A percentile compares a stretch with the other conserved stretches of the same genome.
These are phyloP conservation scores for Campaea margaritaria DNA, from an alignment of 2,888 invertebrate genomes.

Conservation along the genomic window DNA sequence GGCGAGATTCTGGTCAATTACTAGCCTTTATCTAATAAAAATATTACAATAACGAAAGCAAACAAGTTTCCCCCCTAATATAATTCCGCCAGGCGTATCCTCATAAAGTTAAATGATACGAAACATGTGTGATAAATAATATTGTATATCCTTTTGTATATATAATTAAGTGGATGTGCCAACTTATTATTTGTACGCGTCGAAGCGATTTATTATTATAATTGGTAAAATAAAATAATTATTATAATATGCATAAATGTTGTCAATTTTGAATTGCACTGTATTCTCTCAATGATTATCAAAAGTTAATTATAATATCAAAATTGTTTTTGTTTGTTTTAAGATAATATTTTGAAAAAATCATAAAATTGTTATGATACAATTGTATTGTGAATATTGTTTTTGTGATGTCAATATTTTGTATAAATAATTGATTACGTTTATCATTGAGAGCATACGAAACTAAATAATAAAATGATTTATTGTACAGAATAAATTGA, in stretches of 20 bases:
- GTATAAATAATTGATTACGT: slow-evolving; percentile 33
- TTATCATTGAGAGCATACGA: slow-evolving; percentile 40
- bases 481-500: slow-evolving; percentile 73
- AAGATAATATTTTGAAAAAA: neutral
- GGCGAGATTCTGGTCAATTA: too few species aligned
- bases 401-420: neutral
- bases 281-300: slow-evolving; percentile 37
- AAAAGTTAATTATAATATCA: neutral
- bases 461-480: slow-evolving; percentile 46
- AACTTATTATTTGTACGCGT: slow-evolving; percentile 53
- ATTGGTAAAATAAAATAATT: slow-evolving; percentile 38
- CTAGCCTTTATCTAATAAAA: too few species aligned
- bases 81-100: slow-evolving; percentile 3
- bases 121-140: slow-evolving; percentile 41
- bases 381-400: slow-evolving; percentile 4
- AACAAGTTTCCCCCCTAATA: neutral
- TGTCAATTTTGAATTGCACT: slow-evolving; percentile 54
- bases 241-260: slow-evolving; percentile 49
- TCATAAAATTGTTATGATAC: too few species aligned
- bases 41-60: too few species aligned
- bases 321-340: neutral
- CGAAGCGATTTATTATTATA: slow-evolving; percentile 43
- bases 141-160: slow-evolving; percentile 39
- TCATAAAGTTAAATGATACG: slow-evolving; percentile 33
- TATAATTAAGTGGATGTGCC: slow-evolving; percentile 58